These are phyloP conservation scores for Eubasilissa regina DNA, from an alignment of 1,140 invertebrate genomes.

Conservation along the genomic window DNA sequence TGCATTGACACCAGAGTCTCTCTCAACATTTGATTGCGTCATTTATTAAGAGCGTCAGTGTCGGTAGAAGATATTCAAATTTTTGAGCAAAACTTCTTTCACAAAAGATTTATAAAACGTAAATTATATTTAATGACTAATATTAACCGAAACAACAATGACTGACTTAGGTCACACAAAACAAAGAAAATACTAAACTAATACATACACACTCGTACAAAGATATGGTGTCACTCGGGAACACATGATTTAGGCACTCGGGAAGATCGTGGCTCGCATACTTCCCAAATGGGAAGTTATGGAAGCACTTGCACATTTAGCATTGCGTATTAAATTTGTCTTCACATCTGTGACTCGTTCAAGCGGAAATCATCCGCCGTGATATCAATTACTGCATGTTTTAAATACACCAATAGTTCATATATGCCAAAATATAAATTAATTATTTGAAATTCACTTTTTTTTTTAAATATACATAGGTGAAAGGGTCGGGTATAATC, in stretches of 20 bases:
- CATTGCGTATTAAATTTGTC: too few species aligned
- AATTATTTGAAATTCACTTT: too few species aligned
- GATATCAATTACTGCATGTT: too few species aligned
- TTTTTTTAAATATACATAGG: too few species aligned
- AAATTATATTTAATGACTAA: constrained; percentile 35
- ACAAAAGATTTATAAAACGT: constrained; percentile 8
- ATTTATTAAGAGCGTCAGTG: neutral
- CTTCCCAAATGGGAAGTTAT: too few species aligned
- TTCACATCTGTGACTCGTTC: too few species aligned
- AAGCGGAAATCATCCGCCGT: too few species aligned
- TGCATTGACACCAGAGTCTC: neutral
- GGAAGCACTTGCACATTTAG: too few species aligned
- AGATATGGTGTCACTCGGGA: neutral
- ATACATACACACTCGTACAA: neutral
- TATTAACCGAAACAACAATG: constrained; percentile 14
- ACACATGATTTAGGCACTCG: neutral
- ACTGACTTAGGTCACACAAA: constrained; percentile 32
- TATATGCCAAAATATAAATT: too few species aligned
- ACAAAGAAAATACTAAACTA: constrained; percentile 22
- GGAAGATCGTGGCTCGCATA: too few species aligned
- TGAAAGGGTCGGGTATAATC: too few species aligned
- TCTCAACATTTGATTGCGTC: neutral
- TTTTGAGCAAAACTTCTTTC: constrained; percentile 28
- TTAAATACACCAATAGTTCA: too few species aligned
- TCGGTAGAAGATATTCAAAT: neutral